phyloP scores from a whole-genome alignment of 2,888 invertebrate genomes.

The Loripinus fragilis region DNA sequence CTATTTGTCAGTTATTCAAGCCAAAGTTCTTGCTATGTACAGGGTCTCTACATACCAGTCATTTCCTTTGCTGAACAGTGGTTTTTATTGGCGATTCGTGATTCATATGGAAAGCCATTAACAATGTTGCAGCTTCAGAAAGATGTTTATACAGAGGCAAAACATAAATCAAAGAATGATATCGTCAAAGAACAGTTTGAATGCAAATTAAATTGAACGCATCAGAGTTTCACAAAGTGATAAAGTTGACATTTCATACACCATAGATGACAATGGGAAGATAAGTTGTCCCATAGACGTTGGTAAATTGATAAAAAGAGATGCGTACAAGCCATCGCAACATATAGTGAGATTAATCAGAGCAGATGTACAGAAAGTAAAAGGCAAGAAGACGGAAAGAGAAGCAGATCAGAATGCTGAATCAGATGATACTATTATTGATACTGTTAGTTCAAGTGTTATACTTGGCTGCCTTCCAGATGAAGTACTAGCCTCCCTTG shows the following conservation, averaged over 20 bases:
- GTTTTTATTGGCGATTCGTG: constrained; percentile 25
- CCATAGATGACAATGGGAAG: neutral
- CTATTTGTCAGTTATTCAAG: constrained; percentile 20
- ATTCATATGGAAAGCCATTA: neutral
- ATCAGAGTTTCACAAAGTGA: neutral
- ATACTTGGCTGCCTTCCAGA: neutral
- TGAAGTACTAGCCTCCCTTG: neutral
- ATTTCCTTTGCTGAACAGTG: constrained; percentile 36
- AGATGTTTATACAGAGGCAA: constrained; percentile 30
- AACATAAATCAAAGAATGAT: neutral
- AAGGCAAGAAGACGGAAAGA: neutral
- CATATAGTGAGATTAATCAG: neutral
- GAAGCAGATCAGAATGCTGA: neutral
- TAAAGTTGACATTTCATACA: neutral
- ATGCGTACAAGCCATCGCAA: neutral
- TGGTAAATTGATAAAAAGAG: neutral
- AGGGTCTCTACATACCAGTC: constrained; percentile 25
- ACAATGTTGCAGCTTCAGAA: constrained; percentile 40
- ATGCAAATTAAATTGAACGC: neutral
- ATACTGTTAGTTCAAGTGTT: neutral
- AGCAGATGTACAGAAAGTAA: neutral
- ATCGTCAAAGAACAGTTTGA: neutral
- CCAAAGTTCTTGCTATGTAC: neutral
- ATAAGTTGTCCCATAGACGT: neutral
- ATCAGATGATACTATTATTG: neutral